Percentiles rank a stretch among this genome's conserved stretches.
Conservation (phyloP, 2,888 invertebrate species). For the Druceiella hillmani region DNA sequence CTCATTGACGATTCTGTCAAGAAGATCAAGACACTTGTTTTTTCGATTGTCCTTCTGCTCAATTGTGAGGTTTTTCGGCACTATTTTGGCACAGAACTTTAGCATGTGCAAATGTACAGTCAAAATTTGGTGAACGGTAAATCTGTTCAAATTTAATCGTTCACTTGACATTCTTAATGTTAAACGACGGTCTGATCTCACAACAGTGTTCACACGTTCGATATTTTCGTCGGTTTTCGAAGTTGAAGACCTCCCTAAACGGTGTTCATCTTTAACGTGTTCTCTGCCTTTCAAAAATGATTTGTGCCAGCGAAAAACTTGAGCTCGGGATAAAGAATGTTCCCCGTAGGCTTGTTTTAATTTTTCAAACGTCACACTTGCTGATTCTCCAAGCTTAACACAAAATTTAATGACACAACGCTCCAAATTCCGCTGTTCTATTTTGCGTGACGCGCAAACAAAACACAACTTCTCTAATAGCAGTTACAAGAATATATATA, state of each 20-base stretch:
- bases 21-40: too few relatives aligned
- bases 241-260: slow-evolving; percentile 20
- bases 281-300: slow-evolving; percentile 17
- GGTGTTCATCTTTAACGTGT: slow-evolving; percentile 19
- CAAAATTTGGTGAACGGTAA: slow-evolving; percentile 10
- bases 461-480: slow-evolving; percentile 3
- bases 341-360: slow-evolving; percentile 1
- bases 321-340: slow-evolving; percentile 9
- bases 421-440: slow-evolving; percentile 4
- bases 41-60: slow-evolving; percentile 3
- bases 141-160: slow-evolving; percentile 8
- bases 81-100: slow-evolving; percentile 7
- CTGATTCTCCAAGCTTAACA: slow-evolving; percentile 6
- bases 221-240: slow-evolving; percentile 21
- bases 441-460: slow-evolving; percentile 3
- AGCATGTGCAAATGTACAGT: slow-evolving; percentile 9
- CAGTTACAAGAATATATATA: too few relatives aligned
- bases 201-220: slow-evolving; percentile 4
- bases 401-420: slow-evolving; percentile 4
- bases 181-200: slow-evolving; percentile 6
- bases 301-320: slow-evolving; percentile 15
- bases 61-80: slow-evolving; percentile 2
- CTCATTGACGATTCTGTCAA: too few relatives aligned
- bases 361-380: slow-evolving; percentile 1
- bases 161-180: not conserved